A percentile compares a stretch with the other conserved stretches of the same genome.
These are phyloP conservation scores for Protaetia brevitarsis DNA, from an alignment of 1,140 invertebrate genomes.

Conservation along the genomic window DNA sequence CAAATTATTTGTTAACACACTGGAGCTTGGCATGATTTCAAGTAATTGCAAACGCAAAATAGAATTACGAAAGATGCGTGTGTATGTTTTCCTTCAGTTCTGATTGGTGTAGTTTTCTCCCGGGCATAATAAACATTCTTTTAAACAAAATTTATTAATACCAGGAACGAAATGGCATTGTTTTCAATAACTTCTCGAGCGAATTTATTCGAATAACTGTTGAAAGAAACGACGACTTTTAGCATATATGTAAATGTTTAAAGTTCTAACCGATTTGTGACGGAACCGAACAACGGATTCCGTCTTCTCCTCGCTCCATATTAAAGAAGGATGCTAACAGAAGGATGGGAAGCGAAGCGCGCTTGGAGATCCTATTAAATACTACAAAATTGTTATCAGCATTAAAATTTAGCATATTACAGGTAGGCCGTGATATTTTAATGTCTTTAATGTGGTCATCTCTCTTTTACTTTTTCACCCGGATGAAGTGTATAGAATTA, in stretches of 20 bases:
- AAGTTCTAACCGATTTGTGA: conserved; percentile 13
- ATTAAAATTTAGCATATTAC: conserved; percentile 3
- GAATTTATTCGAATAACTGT: conserved; percentile 14
- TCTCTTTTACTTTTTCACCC: not conserved
- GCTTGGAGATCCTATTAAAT: conserved; percentile 7
- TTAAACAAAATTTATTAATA: conserved; percentile 17
- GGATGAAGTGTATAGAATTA: not conserved
- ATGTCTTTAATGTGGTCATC: conserved; percentile 1
- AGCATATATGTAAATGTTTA: conserved; percentile 16
- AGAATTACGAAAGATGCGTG: not conserved
- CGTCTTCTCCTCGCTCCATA: not conserved
- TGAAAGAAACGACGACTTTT: conserved; percentile 8
- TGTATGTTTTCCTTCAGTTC: conserved; percentile 6
- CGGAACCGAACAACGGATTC: not conserved
- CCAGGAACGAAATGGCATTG: conserved; percentile 10
- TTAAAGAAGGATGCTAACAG: not conserved
- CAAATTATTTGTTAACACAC: conserved; percentile 11
- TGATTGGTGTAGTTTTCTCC: not conserved
- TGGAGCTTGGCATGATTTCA: not conserved
- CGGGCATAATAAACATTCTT: conserved; percentile 4
- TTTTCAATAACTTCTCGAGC: conserved; percentile 14
- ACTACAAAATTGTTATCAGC: not conserved
- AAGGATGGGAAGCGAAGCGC: not conserved
- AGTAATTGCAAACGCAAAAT: conserved; percentile 9
- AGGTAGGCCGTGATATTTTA: conserved; percentile 8